phyloP scores from a whole-genome alignment of 2,113 vertebrate genomes.

The Tapirus terrestris region DNA sequence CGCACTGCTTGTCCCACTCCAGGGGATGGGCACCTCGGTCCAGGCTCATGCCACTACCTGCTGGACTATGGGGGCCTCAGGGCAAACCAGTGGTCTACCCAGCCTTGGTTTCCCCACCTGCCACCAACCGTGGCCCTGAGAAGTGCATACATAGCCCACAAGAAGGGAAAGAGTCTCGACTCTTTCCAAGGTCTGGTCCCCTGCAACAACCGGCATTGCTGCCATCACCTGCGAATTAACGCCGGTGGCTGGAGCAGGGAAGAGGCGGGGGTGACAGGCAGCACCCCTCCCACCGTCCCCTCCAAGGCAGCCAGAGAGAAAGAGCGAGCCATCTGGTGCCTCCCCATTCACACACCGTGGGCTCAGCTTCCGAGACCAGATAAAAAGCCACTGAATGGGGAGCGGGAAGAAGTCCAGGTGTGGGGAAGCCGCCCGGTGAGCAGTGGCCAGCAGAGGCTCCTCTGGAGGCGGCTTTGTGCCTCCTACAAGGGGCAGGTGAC shows the following conservation, averaged over 20 bases:
- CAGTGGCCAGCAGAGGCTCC: background rate
- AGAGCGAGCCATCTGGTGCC: background rate
- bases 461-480: background rate
- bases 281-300: background rate
- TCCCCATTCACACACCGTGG: background rate
- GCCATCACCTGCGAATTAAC: background rate
- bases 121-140: background rate
- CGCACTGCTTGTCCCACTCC: slow-evolving; percentile 52
- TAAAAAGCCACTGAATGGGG: background rate
- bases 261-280: too few relatives aligned
- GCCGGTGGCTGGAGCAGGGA: background rate
- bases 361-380: background rate
- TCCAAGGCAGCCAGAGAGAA: background rate
- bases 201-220: rapidly evolving
- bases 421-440: background rate
- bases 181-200: rapidly evolving
- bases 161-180: background rate
- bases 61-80: background rate
- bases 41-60: background rate
- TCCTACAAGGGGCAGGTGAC: too few relatives aligned
- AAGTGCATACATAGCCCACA: background rate
- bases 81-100: background rate
- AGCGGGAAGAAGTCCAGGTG: background rate
- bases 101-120: background rate
- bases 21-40: background rate